Evolutionary conservation across 2,113 vertebrate genomes (phyloP).

Genomic region (Aleadryas rufinucha): DNA sequence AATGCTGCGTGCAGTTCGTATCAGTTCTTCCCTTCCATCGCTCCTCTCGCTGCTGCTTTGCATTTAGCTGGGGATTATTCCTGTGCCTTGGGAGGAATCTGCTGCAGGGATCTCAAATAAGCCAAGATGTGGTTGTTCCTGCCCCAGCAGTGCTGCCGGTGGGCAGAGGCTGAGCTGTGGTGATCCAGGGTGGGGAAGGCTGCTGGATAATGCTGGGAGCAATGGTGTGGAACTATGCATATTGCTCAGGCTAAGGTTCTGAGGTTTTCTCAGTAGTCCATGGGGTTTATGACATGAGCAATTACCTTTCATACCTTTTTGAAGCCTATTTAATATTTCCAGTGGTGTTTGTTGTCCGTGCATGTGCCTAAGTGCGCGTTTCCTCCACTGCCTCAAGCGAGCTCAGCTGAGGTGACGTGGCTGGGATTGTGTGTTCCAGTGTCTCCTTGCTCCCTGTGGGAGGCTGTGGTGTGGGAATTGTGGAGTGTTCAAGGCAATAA

Average conservation of each 20-base stretch:
- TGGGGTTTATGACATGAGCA: neutral
- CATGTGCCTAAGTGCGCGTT: neutral
- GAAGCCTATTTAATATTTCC: neutral
- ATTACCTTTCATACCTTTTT: neutral
- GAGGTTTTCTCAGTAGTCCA: neutral
- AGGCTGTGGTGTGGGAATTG: neutral
- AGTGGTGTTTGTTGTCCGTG: neutral
- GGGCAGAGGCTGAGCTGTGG: rapidly evolving
- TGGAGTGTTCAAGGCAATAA: neutral
- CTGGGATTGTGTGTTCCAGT: neutral
- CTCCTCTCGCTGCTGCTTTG: neutral
- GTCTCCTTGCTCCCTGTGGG: neutral
- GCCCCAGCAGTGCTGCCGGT: neutral
- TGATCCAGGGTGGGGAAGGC: neutral
- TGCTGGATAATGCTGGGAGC: neutral
- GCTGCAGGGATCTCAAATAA: neutral
- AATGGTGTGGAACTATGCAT: neutral
- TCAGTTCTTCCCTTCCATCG: neutral
- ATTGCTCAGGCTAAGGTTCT: neutral
- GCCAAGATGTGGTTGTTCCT: neutral
- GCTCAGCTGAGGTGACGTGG: neutral
- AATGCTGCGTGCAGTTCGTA: neutral
- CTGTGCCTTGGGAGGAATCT: neutral
- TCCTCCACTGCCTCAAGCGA: neutral
- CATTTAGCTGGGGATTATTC: neutral